These are phyloP conservation scores for Troides helena DNA, from an alignment of 2,888 invertebrate species.

Conservation along the genomic window DNA sequence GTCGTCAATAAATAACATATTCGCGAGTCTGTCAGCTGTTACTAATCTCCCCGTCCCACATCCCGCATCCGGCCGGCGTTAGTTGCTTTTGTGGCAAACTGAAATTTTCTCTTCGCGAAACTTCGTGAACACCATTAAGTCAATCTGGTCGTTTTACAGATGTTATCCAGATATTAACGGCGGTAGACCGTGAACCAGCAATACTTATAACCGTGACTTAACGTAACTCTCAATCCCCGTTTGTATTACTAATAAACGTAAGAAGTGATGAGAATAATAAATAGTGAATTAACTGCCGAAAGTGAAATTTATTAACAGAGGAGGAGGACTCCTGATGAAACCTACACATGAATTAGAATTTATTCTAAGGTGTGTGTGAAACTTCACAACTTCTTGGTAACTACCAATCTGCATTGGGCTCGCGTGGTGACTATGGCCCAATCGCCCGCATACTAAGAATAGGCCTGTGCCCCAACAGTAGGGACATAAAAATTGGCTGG, in stretches of 20 bases:
- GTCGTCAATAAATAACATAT: constrained; percentile 62
- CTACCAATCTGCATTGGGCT: no score
- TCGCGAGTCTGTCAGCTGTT: constrained; percentile 73
- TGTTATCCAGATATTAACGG: constrained; percentile 66
- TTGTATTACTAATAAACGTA: neutral
- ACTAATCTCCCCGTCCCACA: constrained; percentile 58
- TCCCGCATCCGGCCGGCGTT: constrained; percentile 47
- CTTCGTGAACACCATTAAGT: constrained; percentile 76
- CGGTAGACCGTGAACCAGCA: constrained; percentile 31
- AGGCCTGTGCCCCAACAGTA: no score
- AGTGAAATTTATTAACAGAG: neutral
- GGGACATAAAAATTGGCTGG: no score
- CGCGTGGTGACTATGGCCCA: no score
- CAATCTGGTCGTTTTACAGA: constrained; percentile 75
- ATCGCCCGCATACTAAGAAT: no score
- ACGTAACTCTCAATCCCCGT: constrained; percentile 5
- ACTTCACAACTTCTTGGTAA: no score
- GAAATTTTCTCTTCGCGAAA: constrained; percentile 69
- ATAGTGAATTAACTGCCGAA: neutral
- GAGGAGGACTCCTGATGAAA: no score
- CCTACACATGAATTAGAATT: no score
- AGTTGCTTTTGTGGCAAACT: constrained; percentile 62
- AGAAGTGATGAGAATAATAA: neutral
- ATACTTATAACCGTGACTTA: constrained; percentile 4
- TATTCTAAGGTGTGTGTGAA: no score